Evolutionary conservation across 2,888 invertebrate genomes (phyloP).

Genomic region (Steinernema carpocapsae): DNA sequence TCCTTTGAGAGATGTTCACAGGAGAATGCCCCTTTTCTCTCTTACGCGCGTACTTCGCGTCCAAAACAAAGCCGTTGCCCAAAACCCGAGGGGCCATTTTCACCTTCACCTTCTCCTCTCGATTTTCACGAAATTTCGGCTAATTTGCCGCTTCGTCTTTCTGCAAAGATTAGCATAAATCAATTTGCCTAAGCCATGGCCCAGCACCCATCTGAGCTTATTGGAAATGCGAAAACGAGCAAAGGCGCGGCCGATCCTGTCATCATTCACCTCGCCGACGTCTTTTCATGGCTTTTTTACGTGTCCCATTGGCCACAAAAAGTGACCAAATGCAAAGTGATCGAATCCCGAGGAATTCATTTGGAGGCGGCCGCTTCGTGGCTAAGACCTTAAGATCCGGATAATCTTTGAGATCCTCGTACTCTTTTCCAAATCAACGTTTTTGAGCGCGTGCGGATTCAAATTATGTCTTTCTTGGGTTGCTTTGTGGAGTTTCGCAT

Average conservation of each 20-base stretch:
- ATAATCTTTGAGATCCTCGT: too few species aligned
- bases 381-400: too few species aligned
- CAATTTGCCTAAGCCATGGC: conserved; percentile 34
- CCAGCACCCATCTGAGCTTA: conserved; percentile 26
- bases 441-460: too few species aligned
- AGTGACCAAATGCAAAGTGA: neutral
- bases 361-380: too few species aligned
- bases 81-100: neutral
- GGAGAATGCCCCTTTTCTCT: neutral
- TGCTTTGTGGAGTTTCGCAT: too few species aligned
- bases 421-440: too few species aligned
- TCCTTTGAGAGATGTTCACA: conserved; percentile 1
- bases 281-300: conserved; percentile 3
- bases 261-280: conserved; percentile 25
- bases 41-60: neutral
- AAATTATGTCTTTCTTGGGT: too few species aligned
- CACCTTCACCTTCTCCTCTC: conserved; percentile 1
- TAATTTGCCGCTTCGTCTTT: conserved; percentile 14
- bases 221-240: conserved; percentile 34
- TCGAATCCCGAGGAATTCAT: too few species aligned
- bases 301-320: neutral
- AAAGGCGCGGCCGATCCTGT: conserved; percentile 28
- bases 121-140: conserved; percentile 31
- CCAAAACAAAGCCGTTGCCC: conserved; percentile 13
- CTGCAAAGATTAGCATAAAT: conserved; percentile 33